These are phyloP conservation scores for Eilema caniola DNA, from an alignment of 2,888 invertebrate genomes.

Conservation along the genomic window DNA sequence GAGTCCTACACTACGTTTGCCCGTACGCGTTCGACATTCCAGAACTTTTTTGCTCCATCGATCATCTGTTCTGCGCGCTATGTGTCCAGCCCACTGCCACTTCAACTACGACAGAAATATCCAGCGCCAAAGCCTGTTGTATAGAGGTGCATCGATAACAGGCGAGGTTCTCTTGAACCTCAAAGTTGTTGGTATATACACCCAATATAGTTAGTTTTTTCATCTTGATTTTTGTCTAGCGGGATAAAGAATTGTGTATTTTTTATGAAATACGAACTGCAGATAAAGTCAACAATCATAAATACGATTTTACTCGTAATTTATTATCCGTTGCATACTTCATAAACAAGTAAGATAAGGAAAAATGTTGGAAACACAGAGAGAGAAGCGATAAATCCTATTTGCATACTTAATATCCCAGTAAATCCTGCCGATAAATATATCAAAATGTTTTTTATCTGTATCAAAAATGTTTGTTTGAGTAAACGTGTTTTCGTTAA, in stretches of 20 bases:
- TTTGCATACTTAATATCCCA: constrained; percentile 10
- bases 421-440: constrained; percentile 12
- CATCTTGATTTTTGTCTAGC: too few species aligned
- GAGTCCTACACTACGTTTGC: too few species aligned
- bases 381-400: constrained; percentile 9
- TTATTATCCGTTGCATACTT: constrained; percentile 11
- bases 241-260: not conserved
- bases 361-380: constrained; percentile 7
- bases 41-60: too few species aligned
- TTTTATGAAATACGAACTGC: not conserved
- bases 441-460: constrained; percentile 9
- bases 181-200: too few species aligned
- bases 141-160: too few species aligned
- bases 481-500: constrained; percentile 2
- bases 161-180: not conserved
- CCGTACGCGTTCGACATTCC: too few species aligned
- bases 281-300: constrained; percentile 5
- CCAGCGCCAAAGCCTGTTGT: too few species aligned
- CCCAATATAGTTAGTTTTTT: too few species aligned
- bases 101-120: too few species aligned
- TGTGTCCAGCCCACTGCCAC: too few species aligned
- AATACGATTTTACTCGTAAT: not conserved
- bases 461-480: constrained; percentile 5
- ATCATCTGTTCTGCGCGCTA: too few species aligned
- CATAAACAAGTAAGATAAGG: constrained; percentile 1